Conservation (phyloP, 1,140 invertebrate species). For the Hesperophylax magnus region DNA sequence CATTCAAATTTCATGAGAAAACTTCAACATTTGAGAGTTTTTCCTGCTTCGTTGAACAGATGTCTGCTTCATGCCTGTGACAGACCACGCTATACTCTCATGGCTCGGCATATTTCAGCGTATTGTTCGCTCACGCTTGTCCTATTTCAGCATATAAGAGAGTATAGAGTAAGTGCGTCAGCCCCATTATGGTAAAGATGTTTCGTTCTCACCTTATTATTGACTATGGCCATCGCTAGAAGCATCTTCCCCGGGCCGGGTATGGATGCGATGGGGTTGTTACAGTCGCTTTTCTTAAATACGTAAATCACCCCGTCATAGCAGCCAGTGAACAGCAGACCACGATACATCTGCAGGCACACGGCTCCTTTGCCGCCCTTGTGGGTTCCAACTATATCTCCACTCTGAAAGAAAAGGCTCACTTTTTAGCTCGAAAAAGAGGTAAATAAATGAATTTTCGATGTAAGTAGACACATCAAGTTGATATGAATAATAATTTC, state of each 20-base stretch:
- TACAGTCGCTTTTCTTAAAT: slow-evolving; percentile 70
- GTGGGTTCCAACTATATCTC: slow-evolving; percentile 70
- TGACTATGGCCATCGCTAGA: slow-evolving; percentile 74
- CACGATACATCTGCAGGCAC: slow-evolving; percentile 73
- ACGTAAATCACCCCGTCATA: slow-evolving; percentile 82
- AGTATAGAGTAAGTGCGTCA: too few species aligned
- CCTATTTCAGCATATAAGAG: too few species aligned
- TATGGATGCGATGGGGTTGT: slow-evolving; percentile 71
- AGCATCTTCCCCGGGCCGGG: slow-evolving; percentile 77
- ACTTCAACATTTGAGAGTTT: too few species aligned
- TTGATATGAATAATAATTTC: too few species aligned
- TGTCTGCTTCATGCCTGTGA: too few species aligned
- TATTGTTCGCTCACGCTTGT: too few species aligned
- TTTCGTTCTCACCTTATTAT: slow-evolving; percentile 71
- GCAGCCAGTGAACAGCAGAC: slow-evolving; percentile 77
- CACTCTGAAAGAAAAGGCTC: slow-evolving; percentile 66
- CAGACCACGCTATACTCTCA: too few species aligned
- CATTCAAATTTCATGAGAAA: too few species aligned
- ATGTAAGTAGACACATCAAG: too few species aligned
- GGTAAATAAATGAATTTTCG: too few species aligned
- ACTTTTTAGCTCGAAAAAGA: too few species aligned
- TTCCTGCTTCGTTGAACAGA: not conserved
- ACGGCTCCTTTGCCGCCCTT: slow-evolving; percentile 77
- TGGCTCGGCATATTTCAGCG: too few species aligned
- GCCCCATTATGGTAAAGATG: not conserved